Percentiles rank a stretch among this genome's conserved stretches.
Conservation (phyloP, 2,888 invertebrate genomes). For the Folsomia candida region DNA sequence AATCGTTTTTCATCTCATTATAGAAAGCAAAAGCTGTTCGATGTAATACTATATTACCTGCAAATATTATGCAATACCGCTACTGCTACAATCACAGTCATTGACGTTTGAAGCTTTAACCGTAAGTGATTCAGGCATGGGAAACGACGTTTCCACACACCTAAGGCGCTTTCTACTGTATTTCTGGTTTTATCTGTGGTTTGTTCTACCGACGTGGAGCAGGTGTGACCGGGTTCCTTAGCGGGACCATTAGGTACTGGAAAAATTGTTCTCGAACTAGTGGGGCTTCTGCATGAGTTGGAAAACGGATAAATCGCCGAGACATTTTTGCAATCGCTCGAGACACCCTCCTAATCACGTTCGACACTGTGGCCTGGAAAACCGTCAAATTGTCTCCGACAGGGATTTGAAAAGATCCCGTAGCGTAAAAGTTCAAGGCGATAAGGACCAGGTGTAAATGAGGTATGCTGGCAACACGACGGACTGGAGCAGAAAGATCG, state of each 20-base stretch:
- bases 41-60: no score
- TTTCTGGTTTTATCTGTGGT: constrained; percentile 4
- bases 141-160: constrained; percentile 28
- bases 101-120: constrained; percentile 6
- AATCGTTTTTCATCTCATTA: no score
- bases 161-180: constrained; percentile 20
- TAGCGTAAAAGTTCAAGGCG: constrained; percentile 20
- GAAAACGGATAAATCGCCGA: constrained; percentile 10
- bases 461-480: constrained; percentile 9
- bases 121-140: constrained; percentile 13
- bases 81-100: background rate
- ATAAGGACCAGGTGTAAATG: constrained; percentile 17
- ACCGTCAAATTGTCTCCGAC: constrained; percentile 19
- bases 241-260: constrained; percentile 22
- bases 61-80: constrained; percentile 26
- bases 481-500: background rate
- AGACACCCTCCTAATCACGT: constrained; percentile 22
- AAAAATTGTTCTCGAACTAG: constrained; percentile 11
- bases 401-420: constrained; percentile 27
- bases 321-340: constrained; percentile 10
- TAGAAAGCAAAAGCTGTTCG: background rate
- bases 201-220: background rate
- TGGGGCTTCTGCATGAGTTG: constrained; percentile 13
- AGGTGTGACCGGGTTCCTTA: background rate
- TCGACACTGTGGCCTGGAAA: constrained; percentile 21